These are phyloP conservation scores for Laticauda colubrina DNA, from an alignment of 2,113 vertebrate species.

Conservation along the genomic window DNA sequence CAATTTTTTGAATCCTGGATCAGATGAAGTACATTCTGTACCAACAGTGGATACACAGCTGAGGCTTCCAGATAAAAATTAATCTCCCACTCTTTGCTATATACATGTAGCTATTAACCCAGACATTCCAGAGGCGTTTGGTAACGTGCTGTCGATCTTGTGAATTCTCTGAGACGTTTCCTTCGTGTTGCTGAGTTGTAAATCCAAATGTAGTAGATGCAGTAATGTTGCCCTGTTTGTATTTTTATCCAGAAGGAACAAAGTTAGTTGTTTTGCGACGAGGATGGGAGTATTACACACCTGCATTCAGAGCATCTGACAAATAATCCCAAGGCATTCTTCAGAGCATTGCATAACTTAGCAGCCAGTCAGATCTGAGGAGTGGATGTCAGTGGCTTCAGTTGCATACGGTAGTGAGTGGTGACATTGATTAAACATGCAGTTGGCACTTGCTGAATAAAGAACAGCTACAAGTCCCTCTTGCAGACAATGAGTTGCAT, in stretches of 20 bases:
- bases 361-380: constrained; percentile 56
- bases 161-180: constrained; percentile 52
- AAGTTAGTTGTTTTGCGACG: constrained; percentile 42
- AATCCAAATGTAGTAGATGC: constrained; percentile 52
- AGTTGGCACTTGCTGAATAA: constrained; percentile 72
- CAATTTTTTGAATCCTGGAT: constrained; percentile 52
- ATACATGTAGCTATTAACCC: constrained; percentile 49
- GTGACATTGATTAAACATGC: constrained; percentile 72
- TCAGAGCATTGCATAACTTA: constrained; percentile 76
- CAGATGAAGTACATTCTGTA: constrained; percentile 42
- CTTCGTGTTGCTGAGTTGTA: constrained; percentile 58
- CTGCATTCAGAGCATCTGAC: constrained; percentile 62
- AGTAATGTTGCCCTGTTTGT: constrained; percentile 47
- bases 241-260: constrained; percentile 54
- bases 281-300: constrained; percentile 51
- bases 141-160: constrained; percentile 53
- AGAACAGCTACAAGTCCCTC: constrained; percentile 64
- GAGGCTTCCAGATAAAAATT: constrained; percentile 32
- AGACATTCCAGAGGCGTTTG: constrained; percentile 46
- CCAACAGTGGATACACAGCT: constrained; percentile 45
- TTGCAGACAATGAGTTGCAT: constrained; percentile 68
- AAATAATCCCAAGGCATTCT: constrained; percentile 68
- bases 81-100: constrained; percentile 44
- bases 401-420: constrained; percentile 64
- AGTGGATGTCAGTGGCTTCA: constrained; percentile 54